Conservation (phyloP, 1,140 invertebrate genomes). For the Trichomalopsis sarcophagae region DNA sequence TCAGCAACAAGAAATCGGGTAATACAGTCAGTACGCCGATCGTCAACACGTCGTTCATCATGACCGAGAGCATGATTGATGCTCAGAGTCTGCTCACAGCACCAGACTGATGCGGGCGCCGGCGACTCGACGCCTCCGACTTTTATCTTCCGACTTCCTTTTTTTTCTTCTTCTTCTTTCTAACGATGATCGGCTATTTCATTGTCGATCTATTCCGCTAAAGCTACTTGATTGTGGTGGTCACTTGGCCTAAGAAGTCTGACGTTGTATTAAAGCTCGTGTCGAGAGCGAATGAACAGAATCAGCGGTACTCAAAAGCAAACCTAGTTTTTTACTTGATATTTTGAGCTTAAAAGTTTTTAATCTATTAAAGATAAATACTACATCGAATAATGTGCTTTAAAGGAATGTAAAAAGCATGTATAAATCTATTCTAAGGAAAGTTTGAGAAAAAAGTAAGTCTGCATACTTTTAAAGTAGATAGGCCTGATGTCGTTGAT, state of each 20-base stretch:
- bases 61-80: slow-evolving; percentile 69
- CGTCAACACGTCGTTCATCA: slow-evolving; percentile 69
- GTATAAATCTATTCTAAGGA: neutral
- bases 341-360: neutral
- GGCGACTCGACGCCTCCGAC: neutral
- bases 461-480: neutral
- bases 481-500: neutral
- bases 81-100: slow-evolving; percentile 69
- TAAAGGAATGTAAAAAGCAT: neutral
- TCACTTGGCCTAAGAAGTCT: slow-evolving; percentile 18
- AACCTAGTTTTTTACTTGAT: neutral
- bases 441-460: neutral
- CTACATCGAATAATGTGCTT: neutral
- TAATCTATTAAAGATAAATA: neutral
- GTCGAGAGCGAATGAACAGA: neutral
- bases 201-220: neutral
- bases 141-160: neutral
- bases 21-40: slow-evolving; percentile 69
- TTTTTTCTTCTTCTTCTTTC: neutral
- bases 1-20: slow-evolving; percentile 68
- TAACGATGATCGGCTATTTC: slow-evolving; percentile 8
- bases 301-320: neutral
- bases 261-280: neutral
- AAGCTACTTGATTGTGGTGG: neutral
- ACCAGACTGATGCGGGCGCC: slow-evolving; percentile 62